Conservation (phyloP, 2,888 invertebrate species). For the Amphipyra berbera region DNA sequence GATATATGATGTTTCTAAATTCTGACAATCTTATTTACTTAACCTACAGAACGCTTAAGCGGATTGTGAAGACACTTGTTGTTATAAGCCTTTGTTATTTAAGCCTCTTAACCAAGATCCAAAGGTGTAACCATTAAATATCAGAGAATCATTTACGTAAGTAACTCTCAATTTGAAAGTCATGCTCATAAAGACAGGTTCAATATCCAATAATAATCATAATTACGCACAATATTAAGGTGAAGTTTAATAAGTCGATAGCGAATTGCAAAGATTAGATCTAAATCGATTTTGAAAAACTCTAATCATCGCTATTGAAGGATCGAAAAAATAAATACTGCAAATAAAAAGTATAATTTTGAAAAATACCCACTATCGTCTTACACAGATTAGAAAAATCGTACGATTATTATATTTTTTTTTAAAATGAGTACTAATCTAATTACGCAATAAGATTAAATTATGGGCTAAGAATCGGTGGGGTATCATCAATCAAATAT, state of each 20-base stretch:
- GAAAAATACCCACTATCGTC: constrained; percentile 8
- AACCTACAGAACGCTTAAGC: not conserved
- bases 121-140: constrained; percentile 11
- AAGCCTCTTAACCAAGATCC: not conserved
- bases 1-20: too few relatives aligned
- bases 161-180: constrained; percentile 12
- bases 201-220: constrained; percentile 21
- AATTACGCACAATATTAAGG: constrained; percentile 14
- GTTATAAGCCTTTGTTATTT: not conserved
- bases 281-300: constrained; percentile 2
- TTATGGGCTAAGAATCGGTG: not conserved
- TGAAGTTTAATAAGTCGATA: constrained; percentile 18
- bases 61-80: not conserved
- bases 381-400: constrained; percentile 18
- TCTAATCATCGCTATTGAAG: too few relatives aligned
- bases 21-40: not conserved
- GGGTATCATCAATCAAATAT: constrained; percentile 14
- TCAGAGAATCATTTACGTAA: constrained; percentile 9
- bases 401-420: constrained; percentile 17
- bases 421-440: not conserved
- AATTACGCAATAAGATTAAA: constrained; percentile 8
- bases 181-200: constrained; percentile 1
- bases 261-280: constrained; percentile 14
- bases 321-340: too few relatives aligned
- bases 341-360: not conserved